Conservation (phyloP, 2,113 vertebrate species). For the Melierax canorus region DNA sequence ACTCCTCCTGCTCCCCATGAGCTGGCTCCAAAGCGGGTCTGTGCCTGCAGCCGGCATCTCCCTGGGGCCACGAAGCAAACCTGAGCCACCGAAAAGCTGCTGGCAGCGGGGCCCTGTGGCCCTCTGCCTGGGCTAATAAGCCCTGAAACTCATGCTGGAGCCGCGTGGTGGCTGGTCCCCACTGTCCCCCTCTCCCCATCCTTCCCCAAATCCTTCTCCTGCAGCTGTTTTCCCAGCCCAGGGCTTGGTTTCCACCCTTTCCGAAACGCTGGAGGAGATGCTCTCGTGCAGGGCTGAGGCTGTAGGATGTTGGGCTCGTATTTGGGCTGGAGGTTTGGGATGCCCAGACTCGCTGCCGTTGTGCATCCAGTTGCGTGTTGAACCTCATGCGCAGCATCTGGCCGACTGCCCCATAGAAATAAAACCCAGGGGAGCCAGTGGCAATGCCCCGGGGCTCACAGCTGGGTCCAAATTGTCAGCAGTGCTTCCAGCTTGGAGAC, state of each 20-base stretch:
- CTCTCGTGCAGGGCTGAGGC: no score
- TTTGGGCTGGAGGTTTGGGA: neutral
- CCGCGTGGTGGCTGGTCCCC: neutral
- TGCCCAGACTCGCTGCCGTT: no score
- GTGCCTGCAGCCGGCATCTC: neutral
- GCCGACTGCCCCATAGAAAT: neutral
- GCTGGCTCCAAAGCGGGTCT: neutral
- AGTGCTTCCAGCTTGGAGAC: neutral
- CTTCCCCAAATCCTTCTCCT: neutral
- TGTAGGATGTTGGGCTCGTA: neutral
- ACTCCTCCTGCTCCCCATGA: neutral
- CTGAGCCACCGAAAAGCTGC: neutral
- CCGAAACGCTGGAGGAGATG: neutral
- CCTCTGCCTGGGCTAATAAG: neutral
- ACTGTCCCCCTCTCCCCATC: no score
- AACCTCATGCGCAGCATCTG: neutral
- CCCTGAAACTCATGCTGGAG: neutral
- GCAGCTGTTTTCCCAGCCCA: neutral
- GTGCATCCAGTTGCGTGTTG: neutral
- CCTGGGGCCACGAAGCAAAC: neutral
- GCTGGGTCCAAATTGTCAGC: neutral
- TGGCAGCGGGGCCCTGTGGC: accelerated
- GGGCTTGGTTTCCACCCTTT: neutral
- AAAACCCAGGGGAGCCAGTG: neutral
- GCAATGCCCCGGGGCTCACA: neutral